Evolutionary conservation across 2,797 vertebrate species (phyloP), one percentile per base, ranked within the genome.

Genomic region (Aulostomus chinensis): DNA sequence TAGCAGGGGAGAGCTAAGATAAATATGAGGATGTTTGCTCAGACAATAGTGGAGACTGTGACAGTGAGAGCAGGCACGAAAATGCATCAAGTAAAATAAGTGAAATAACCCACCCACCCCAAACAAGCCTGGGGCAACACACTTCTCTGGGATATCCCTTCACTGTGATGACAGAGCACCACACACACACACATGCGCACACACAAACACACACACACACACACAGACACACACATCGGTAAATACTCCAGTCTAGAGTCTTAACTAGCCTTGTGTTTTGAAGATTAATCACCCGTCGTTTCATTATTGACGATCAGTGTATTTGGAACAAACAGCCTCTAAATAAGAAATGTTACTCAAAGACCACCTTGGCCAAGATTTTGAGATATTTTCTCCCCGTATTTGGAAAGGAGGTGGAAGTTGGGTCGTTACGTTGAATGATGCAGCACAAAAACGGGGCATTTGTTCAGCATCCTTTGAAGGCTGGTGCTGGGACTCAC

Each of bases 301-400:
- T 63, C 65, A 85, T 88, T 86, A 90, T 89, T 83, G 72, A 92
- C 83, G 71, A 57, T 65, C 56, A 68, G 68, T 63, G 77, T 83
- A 80, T 83, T 80, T 85, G 76, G 68, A 76, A 76, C 50, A 78
- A 83, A 80, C 47, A 69, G 67, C 48, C 42, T 78, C 51, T 89
- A 58, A 91, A 91, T 88, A 87, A 88, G 16, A 71, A 56, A 88
- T 81, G 42, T 12, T 30, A 55, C 56, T 29, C 42, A 22, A 37
- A 53, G 49, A 66, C n/a, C 55, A 54, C 31, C 32, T 25, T 16
- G 6, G 33, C 33, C 32, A 40, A 39, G 52, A 45, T 41, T 59
- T 42, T 21, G 49, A 62, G 8, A 63, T 20, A 24, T 31, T 18
- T 48, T 63, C n/a, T 46, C 11, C 2, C 2, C 37, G 21, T 17